These are phyloP conservation scores for Nothoprocta pentlandii DNA, from an alignment of 2,113 vertebrate genomes.

Conservation along the genomic window DNA sequence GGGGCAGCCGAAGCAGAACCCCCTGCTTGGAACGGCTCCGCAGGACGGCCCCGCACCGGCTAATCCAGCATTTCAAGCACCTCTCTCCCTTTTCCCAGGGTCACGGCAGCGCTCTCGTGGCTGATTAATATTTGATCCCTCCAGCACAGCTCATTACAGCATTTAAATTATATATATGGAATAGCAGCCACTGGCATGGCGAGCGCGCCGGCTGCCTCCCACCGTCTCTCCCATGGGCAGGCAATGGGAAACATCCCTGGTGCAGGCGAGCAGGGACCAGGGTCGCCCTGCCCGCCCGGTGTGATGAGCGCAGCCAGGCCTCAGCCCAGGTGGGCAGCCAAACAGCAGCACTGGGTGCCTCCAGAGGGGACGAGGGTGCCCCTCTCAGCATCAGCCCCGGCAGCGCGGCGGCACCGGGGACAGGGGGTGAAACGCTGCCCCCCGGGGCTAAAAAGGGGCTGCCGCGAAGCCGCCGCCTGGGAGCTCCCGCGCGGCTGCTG, in stretches of 20 bases:
- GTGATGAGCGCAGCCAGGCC: fast-evolving
- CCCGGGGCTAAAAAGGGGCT: not conserved
- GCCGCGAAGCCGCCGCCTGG: not conserved
- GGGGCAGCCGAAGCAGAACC: not conserved
- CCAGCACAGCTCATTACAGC: conserved; percentile 73
- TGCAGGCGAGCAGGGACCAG: fast-evolving
- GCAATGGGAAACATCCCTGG: fast-evolving
- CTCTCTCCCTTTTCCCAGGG: conserved; percentile 42
- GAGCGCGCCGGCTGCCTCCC: not conserved
- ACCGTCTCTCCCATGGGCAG: fast-evolving
- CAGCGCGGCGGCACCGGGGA: no score
- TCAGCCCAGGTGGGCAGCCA: not conserved
- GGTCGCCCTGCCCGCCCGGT: not conserved
- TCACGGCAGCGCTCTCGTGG: conserved; percentile 41
- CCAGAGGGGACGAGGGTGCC: not conserved
- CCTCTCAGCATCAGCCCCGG: not conserved
- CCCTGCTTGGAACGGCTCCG: not conserved
- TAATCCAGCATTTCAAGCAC: conserved; percentile 40
- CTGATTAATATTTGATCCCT: conserved; percentile 80
- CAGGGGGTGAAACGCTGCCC: not conserved
- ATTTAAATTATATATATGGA: conserved; percentile 76
- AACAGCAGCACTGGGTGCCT: not conserved
- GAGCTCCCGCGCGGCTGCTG: not conserved
- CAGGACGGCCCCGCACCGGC: fast-evolving
- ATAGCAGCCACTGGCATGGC: conserved; percentile 5